Evolutionary conservation across 1,140 invertebrate species (phyloP), one percentile per base, ranked within the genome.

Genomic region (Orchesella cincta): DNA sequence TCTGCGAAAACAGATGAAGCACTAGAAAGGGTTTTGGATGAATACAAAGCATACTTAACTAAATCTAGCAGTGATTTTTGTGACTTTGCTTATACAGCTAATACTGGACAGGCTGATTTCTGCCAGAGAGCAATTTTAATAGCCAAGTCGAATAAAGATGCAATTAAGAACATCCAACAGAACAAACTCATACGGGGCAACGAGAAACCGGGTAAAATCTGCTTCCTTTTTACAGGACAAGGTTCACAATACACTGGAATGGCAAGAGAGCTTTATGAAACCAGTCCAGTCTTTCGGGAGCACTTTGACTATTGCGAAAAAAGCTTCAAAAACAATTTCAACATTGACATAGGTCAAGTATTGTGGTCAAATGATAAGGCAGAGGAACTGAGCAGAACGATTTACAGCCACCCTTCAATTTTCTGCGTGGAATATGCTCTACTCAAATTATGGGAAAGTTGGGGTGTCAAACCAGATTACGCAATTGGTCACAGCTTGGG

Each of bases 141-240:
- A n/a, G n/a, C n/a, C n/a, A n/a, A n/a, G n/a, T n/a, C n/a, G n/a
- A n/a, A n/a, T n/a, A n/a, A n/a, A n/a, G n/a, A n/a, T n/a, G n/a
- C n/a, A n/a, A n/a, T n/a, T n/a, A n/a, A n/a, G n/a, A n/a, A n/a
- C n/a, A n/a, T n/a, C n/a, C n/a, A n/a, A n/a, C n/a, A n/a, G n/a
- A 78, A 33, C 39, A 67, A 67, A 36, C 67, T 35, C 75, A 78
- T 54, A 34, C 34, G 1, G 35, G 39, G 23, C 2, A 29, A 67
- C n/a, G 33, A 72, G 18, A 76, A 73, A 29, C 33, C 54, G 23
- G 31, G 31, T 0, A 74, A 75, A 67, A 76, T 80, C 8, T 54
- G 36, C 20, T 80, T 80, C 29, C 70, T 80, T 1, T 80, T 80
- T 35, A 80, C 76, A 14, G 78, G 78, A n/a, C 78, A 80, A 62